Evolutionary conservation across 2,797 vertebrate genomes (phyloP), one percentile per base, ranked within the genome.

Genomic region (Danio albolineatus): DNA sequence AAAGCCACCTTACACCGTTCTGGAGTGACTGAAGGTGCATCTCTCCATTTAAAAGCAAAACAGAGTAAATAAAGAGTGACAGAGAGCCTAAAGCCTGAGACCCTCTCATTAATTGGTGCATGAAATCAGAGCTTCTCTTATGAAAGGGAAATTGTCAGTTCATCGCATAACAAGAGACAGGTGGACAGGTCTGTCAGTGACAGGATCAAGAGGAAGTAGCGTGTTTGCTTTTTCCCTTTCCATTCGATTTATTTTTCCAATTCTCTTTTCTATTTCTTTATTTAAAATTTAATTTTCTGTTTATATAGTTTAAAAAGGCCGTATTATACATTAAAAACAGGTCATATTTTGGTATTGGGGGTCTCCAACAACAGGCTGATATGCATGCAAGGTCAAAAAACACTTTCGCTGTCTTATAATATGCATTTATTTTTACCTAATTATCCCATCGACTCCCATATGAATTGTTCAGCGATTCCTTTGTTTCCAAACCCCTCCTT

Each of bases 31-130:
- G 77, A 73, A 79, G 67, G 77, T 46, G 59, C 77, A 16, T 73
- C 69, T 72, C 59, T 41, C 19, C 19, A 21, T 72, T 79, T 56
- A 73, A 79, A 72, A 79, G 16, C 19, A 79, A 78, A 73, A 56
- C 21, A 73, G 48, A 73, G 21, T 21, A 62, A 73, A 79, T 56
- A 79, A 64, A 73, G 77, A 64, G 57, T 79, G 77, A 73, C 77
- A 64, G 49, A 73, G 39, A 65, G 69, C 59, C 77, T 72, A 46
- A 64, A 79, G 69, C 77, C 28, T 10, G 13, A 61, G 76, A 51
- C 43, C 43, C 46, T 72, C 59, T 79, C 77, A 79, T 72, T 79
- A 79, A 72, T 72, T 79, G 69, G 69, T 72, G 77, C 77, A 79
- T 79, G 77, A 64, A 79, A 79, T 79, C 77, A 79, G 53, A 70